Base-by-base conservation (phyloP, 1,140 invertebrate genomes). In the Euschistus heros region DNA sequence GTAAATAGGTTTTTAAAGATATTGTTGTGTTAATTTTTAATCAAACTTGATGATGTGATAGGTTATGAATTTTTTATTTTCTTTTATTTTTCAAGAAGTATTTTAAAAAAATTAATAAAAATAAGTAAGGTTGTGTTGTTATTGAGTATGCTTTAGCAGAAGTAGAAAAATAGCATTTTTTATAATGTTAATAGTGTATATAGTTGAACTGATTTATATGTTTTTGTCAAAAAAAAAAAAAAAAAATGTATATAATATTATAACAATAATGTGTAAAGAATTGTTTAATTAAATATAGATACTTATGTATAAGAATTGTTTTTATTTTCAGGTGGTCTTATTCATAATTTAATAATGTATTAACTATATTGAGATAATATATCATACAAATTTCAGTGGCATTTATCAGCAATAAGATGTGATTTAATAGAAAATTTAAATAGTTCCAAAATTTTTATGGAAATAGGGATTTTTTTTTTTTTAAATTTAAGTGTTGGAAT, bases 121-220 rank as follows among this genome's bases (percentile, higher is more conserved):
- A 22, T 4, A 15, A 24, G 24, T 57, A 27, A 57, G 54, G 54
- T 57, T 57, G 54, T 57, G 24, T 57, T 57, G 24, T 24, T 57
- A 24, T 57, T 57, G 18, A 24, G 54, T 57, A 57, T 57, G 54
- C 54, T 57, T 57, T 57, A 57, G 44, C 44, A n/a, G 20, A 64
- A 30, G 52, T 64, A 64, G 63, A 46, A 46, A 50, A 46, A 46
- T 47, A 46, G 52, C 27, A 55, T 64, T 64, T 64, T 64, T 50
- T 64, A 64, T 64, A 50, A 64, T 64, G 63, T 64, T 64, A 24
- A 64, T 64, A 64, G 63, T 64, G 63, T 64, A 64, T 30, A 64
- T 64, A 64, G 63, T 42, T 57, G 54, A 57, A 64, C n/a, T 27
- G 24, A 63, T 64, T 64, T 64, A 64, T 64, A 64, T 54, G 63